Conservation (phyloP, 2,797 vertebrate genomes). For the Chromis chromis region DNA sequence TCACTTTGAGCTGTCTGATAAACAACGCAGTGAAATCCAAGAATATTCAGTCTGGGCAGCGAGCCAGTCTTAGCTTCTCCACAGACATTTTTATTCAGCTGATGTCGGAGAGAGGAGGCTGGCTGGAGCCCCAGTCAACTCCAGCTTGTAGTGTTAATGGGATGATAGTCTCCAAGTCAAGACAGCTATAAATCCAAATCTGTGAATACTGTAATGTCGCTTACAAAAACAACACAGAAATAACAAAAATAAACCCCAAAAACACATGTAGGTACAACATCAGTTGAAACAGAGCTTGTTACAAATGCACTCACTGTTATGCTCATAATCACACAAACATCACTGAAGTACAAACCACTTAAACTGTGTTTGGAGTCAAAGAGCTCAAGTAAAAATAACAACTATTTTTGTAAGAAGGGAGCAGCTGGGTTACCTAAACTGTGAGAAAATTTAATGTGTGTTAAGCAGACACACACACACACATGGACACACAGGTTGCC, state of each 20-base stretch:
- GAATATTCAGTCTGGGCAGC: slow-evolving; percentile 65
- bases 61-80: slow-evolving; percentile 63
- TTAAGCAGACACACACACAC: slow-evolving; percentile 39
- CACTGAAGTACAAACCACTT: slow-evolving; percentile 5
- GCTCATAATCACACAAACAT: neutral
- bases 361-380: slow-evolving; percentile 35
- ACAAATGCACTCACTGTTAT: neutral
- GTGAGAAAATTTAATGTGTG: slow-evolving; percentile 29
- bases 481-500: slow-evolving; percentile 38
- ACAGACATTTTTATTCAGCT: slow-evolving; percentile 56
- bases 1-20: slow-evolving; percentile 49
- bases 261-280: neutral
- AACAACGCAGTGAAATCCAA: slow-evolving; percentile 53
- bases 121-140: slow-evolving; percentile 37
- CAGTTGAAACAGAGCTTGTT: neutral
- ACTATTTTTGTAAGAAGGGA: slow-evolving; percentile 24
- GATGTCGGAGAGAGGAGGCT: slow-evolving; percentile 41
- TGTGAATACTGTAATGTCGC: neutral
- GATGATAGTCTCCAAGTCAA: slow-evolving; percentile 38
- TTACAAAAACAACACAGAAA: neutral
- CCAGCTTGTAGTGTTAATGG: slow-evolving; percentile 30
- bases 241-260: neutral
- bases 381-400: slow-evolving; percentile 22
- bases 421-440: slow-evolving; percentile 46
- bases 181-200: slow-evolving; percentile 23